phyloP scores from a whole-genome alignment of 1,140 invertebrate species.

The Lerema accius region DNA sequence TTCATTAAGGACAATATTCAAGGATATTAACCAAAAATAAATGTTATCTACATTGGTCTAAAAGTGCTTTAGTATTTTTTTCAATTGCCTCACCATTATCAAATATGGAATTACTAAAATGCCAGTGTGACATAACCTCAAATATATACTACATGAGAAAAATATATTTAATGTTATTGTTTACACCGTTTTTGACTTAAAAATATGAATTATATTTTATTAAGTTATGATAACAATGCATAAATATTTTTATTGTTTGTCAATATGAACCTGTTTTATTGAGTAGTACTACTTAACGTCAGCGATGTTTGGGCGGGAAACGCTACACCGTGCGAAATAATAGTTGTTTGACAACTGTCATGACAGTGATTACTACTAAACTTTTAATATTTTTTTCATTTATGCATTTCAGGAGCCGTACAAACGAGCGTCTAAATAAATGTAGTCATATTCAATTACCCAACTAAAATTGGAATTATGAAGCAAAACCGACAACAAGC shows the following conservation, averaged over 20 bases:
- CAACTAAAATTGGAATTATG: slow-evolving; percentile 45
- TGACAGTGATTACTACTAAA: not conserved
- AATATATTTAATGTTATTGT: not conserved
- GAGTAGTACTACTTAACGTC: too few species aligned
- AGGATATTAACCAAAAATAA: too few species aligned
- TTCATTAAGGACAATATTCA: not conserved
- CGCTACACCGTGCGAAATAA: too few species aligned
- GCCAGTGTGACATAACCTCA: slow-evolving; percentile 21
- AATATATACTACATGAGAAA: too few species aligned
- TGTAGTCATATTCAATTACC: not conserved
- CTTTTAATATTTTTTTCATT: slow-evolving; percentile 5
- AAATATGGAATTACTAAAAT: not conserved
- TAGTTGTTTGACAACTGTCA: not conserved
- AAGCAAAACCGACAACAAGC: slow-evolving; percentile 40
- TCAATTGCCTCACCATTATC: not conserved
- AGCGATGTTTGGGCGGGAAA: slow-evolving; percentile 49
- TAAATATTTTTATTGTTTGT: too few species aligned
- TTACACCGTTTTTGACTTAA: too few species aligned
- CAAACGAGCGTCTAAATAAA: not conserved
- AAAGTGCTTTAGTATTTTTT: not conserved
- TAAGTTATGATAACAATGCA: too few species aligned
- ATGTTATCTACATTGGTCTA: too few species aligned
- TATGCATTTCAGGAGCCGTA: slow-evolving; percentile 36
- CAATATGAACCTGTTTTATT: too few species aligned
- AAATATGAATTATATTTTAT: too few species aligned